These are phyloP conservation scores for Hylomyscus alleni DNA, from an alignment of 2,797 vertebrate genomes.

Conservation along the genomic window DNA sequence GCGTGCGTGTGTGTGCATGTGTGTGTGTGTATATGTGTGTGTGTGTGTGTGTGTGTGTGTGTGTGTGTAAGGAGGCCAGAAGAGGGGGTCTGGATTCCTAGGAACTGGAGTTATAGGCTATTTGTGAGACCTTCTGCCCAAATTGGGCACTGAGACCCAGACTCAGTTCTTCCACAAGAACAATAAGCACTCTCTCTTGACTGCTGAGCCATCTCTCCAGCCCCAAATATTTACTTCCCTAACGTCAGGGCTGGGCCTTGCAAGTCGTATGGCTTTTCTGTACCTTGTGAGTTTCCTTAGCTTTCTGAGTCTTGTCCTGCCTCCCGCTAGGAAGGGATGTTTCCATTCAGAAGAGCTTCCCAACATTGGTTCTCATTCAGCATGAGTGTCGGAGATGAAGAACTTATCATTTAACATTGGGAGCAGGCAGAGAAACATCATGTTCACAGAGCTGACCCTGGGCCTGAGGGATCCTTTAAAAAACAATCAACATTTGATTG, in stretches of 20 bases:
- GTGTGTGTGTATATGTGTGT: no score
- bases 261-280: background rate
- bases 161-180: background rate
- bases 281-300: background rate
- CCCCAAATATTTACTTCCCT: background rate
- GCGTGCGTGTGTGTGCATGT: rapidly evolving
- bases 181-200: background rate
- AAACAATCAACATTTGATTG: background rate
- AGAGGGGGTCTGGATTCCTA: background rate
- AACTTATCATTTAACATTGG: background rate
- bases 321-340: background rate
- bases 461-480: background rate
- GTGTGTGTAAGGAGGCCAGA: background rate
- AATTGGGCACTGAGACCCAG: no score
- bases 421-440: background rate
- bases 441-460: background rate
- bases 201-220: background rate
- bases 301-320: background rate
- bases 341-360: background rate
- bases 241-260: background rate
- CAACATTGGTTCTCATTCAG: background rate
- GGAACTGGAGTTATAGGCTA: background rate
- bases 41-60: background rate
- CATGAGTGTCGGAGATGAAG: no score
- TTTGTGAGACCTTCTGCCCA: background rate